A percentile compares a stretch with the other conserved stretches of the same genome.
Conservation (phyloP, 1,140 invertebrate species). For the Drosophila rufa region DNA sequence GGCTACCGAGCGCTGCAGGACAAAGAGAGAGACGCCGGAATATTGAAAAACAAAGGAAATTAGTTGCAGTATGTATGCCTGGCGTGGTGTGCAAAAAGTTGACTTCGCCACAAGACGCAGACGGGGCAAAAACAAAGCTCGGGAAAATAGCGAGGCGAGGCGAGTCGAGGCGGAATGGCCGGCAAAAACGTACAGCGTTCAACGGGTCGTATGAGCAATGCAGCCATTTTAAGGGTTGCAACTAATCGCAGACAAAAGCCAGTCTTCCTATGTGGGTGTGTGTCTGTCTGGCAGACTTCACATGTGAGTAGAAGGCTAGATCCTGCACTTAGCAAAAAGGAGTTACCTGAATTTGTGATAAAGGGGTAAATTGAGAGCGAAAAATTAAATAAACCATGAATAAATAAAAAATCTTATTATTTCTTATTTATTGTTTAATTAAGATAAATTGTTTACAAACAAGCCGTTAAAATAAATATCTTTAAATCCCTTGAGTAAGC, state of each 20-base stretch:
- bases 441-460: too few relatives aligned
- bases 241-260: constrained; percentile 76
- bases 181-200: constrained; percentile 32
- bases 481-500: too few relatives aligned
- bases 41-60: constrained; percentile 83
- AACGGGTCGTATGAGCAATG: constrained; percentile 78
- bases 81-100: constrained; percentile 49
- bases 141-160: constrained; percentile 4
- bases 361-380: too few relatives aligned
- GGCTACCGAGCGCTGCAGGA: constrained; percentile 1
- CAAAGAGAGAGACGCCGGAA: constrained; percentile 41
- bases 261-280: constrained; percentile 21
- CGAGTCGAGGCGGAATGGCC: constrained; percentile 16
- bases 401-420: too few relatives aligned
- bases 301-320: constrained; percentile 24
- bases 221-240: constrained; percentile 76
- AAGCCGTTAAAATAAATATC: too few relatives aligned
- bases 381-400: too few relatives aligned
- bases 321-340: background rate
- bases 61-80: constrained; percentile 55
- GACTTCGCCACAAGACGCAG: constrained; percentile 58
- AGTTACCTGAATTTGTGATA: too few relatives aligned
- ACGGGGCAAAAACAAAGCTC: constrained; percentile 41
- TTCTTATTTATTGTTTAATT: too few relatives aligned
- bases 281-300: constrained; percentile 45